A percentile compares a stretch with the other conserved stretches of the same genome.
Evolutionary conservation across 1,140 invertebrate species (phyloP).

Genomic region (Aphidius gifuensis): DNA sequence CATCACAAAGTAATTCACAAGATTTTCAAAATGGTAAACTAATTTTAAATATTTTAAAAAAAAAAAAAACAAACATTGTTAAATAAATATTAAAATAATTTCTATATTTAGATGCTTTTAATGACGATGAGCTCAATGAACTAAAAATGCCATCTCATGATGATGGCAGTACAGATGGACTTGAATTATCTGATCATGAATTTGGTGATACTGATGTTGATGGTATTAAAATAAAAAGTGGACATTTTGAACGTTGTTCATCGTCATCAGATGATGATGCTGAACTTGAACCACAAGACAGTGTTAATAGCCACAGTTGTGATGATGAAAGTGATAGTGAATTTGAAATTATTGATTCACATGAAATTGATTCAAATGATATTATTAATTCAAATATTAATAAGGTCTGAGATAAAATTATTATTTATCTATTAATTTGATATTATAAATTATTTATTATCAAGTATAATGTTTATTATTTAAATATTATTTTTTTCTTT

Average conservation of each 20-base stretch:
- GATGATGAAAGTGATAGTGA: conserved; percentile 48
- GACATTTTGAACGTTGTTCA: conserved; percentile 46
- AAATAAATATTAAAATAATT: conserved; percentile 1
- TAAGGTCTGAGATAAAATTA: conserved; percentile 32
- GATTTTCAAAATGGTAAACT: conserved; percentile 40
- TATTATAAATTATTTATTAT: no score
- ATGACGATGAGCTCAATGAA: conserved; percentile 46
- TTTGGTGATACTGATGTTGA: conserved; percentile 42
- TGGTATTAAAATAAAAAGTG: conserved; percentile 44
- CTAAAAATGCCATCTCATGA: conserved; percentile 51
- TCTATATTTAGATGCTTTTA: conserved; percentile 38
- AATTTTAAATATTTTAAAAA: conserved; percentile 5
- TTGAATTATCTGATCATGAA: conserved; percentile 47
- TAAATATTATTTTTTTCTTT: no score
- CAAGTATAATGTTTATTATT: no score
- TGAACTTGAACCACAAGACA: conserved; percentile 33
- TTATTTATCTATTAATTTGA: background rate
- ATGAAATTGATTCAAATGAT: conserved; percentile 31
- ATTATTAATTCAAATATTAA: conserved; percentile 26
- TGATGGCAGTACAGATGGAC: conserved; percentile 45
- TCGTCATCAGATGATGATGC: conserved; percentile 46
- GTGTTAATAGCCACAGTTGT: conserved; percentile 27
- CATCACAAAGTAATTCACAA: conserved; percentile 38
- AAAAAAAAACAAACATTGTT: background rate
- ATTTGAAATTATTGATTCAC: conserved; percentile 51